Base-by-base conservation (phyloP, 2,797 vertebrate genomes). In the Euthynnus affinis region DNA sequence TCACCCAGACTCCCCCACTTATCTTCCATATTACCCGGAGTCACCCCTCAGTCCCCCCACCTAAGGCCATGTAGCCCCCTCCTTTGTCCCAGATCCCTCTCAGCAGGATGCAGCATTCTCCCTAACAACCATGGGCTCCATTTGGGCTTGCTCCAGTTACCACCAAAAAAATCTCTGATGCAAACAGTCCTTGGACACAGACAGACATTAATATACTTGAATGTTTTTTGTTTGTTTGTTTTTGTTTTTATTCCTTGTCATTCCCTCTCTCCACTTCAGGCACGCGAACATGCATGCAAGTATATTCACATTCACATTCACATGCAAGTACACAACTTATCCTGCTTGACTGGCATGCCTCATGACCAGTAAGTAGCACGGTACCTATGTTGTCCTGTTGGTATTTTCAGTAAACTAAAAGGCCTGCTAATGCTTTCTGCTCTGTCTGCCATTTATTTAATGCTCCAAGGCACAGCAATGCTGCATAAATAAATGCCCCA, bases 51-150 rank as follows among this genome's bases (percentile, higher is more conserved):
- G 71, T 79, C 82, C 51, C 62, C 20, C 23, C 1, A 56, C 87
- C 89, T 72, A 6, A 72, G 77, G 88, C 86, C 69, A 23, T 52
- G 44, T 51, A 71, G 58, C 86, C 84, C 88, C 88, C 87, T 80
- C 76, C 84, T 87, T 88, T 93, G 91, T 93, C 93, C 90, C 81
- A 93, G 80, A 93, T 92, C 90, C 61, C 65, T 87, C 88, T 87
- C 89, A 88, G 90, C 83, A 86, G 90, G 86, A 91, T 42, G 63
- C 87, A 82, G 53, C 79, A 85, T 90, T 89, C 83, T 89, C 82
- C 83, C 83, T 82, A 80, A 93, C 85, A 89, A 87, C 74, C 72
- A 85, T 68, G 60, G 70, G 80, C 87, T 92, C 87, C 80, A 87
- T 93, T 93, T 89, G 83, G 83, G 71, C 66, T 79, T 90, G 92